Conservation (phyloP, 2,113 vertebrate species). For the Uria lomvia region DNA sequence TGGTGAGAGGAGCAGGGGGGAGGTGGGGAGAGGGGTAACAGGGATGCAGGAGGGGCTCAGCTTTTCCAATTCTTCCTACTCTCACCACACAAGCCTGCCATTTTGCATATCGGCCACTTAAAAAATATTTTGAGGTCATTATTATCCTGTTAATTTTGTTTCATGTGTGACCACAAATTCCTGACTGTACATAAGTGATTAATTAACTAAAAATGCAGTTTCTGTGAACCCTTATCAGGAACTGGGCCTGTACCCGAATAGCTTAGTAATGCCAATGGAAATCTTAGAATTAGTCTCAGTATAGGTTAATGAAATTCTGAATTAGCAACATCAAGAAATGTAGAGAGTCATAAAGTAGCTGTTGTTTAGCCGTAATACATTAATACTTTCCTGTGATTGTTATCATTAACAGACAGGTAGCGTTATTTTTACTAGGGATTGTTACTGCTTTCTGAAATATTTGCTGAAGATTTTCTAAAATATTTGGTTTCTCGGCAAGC, state of each 20-base stretch:
- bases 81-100: not conserved
- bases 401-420: not conserved
- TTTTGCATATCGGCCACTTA: not conserved
- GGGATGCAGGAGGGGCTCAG: not conserved
- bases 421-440: not conserved
- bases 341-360: not conserved
- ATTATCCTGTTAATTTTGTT: not conserved
- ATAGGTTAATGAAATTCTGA: not conserved
- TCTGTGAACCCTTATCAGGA: not conserved
- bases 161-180: not conserved
- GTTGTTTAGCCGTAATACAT: not conserved
- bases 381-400: not conserved
- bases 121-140: not conserved
- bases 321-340: not conserved
- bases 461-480: not conserved
- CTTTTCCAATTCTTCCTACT: not conserved
- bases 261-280: not conserved
- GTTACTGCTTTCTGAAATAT: not conserved
- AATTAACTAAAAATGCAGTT: not conserved
- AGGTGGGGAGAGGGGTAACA: not conserved
- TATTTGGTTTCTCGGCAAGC: not conserved
- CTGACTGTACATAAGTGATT: not conserved
- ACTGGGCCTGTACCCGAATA: not conserved
- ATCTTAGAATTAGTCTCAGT: not conserved
- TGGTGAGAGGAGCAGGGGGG: not conserved